Base-by-base conservation (phyloP, 2,113 vertebrate genomes). In the Calyptommatus sinebrachiatus region DNA sequence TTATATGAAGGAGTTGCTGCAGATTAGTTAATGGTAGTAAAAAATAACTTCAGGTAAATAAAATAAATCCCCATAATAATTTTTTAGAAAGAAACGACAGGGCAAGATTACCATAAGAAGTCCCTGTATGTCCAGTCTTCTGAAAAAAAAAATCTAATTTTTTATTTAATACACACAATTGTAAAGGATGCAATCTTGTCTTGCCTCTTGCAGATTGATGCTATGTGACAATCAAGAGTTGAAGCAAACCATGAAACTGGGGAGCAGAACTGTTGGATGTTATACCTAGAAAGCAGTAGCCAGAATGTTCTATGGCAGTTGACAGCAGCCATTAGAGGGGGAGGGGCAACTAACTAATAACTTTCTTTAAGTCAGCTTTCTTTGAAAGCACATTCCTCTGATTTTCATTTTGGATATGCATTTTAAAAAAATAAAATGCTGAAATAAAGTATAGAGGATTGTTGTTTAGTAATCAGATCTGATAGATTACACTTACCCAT, bases 231-330 rank as follows among this genome's bases (percentile, higher is more conserved):
- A 28, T 28, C 67, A 71, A 41, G 28, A 69, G 53, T 21, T 14
- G 48, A 41, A 29, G 53, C 50, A 70, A 28, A 35, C 22, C 26
- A 69, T 28, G 53, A 11, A 61, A n/a, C 7, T 35, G 75, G 45
- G 31, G 60, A 9, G 9, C 21, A 11, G 10, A 26, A 57, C 14
- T 26, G 68, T 41, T 28, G 6, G n/a, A 63, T 31, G 57, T 46
- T 61, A 61, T 73, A 81, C 66, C 16, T 26, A 81, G 76, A 60
- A 70, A 69, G 31, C 50, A 81, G n/a, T 53, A 69, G 14, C 65
- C 66, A 75, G 65, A 81, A 69, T 48, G n/a, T 70, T 81, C 73
- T 62, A 66, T 76, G 79, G 46, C 73, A 81, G 79, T 81, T 81
- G 73, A 62, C 0, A 70, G 66, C 21, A 26, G 63, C 18, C 31